Evolutionary conservation across 2,888 invertebrate species (phyloP).

Genomic region (Coelogynopora nodosa): DNA sequence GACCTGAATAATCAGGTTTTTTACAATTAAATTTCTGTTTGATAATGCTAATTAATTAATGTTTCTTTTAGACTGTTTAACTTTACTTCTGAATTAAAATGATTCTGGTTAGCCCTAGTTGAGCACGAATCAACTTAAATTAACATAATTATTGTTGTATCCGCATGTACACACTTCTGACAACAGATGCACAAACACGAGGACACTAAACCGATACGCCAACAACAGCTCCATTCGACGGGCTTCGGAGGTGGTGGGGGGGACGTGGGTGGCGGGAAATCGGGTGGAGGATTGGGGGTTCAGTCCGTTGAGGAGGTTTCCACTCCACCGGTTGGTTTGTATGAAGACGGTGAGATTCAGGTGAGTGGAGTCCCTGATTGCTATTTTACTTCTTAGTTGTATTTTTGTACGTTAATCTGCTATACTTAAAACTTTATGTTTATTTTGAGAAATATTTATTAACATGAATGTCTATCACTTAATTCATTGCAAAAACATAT

Average conservation of each 20-base stretch:
- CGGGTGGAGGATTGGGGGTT: neutral
- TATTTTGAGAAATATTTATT: too few species aligned
- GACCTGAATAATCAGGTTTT: too few species aligned
- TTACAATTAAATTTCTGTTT: too few species aligned
- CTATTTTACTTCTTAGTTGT: neutral
- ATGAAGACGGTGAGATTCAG: constrained; percentile 42
- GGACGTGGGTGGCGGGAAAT: neutral
- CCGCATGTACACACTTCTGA: too few species aligned
- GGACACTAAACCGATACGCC: neutral
- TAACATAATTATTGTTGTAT: too few species aligned
- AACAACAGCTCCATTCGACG: neutral
- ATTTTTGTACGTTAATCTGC: neutral
- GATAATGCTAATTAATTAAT: too few species aligned
- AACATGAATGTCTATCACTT: neutral
- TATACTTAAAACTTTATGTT: too few species aligned
- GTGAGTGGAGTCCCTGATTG: neutral
- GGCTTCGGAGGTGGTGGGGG: neutral
- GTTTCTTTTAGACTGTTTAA: too few species aligned
- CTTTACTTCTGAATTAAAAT: too few species aligned
- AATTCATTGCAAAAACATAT: neutral
- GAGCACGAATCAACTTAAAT: too few species aligned
- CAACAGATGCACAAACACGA: neutral
- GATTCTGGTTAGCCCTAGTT: too few species aligned
- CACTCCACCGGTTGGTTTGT: constrained; percentile 31
- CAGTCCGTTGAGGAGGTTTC: neutral